Evolutionary conservation across 2,888 invertebrate species (phyloP).

Genomic region (Dinocampus coccinellae): DNA sequence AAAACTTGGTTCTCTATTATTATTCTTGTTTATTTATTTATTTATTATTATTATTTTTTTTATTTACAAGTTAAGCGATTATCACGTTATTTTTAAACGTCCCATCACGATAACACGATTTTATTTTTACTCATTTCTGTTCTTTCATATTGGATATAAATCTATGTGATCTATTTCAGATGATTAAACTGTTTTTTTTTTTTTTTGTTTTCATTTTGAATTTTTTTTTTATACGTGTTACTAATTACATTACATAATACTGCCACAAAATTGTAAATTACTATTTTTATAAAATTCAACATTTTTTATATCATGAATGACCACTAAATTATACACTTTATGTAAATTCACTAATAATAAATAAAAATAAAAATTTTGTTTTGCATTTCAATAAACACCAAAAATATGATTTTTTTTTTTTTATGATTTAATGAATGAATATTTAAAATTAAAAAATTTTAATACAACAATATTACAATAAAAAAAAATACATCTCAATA

Average conservation of each 20-base stretch:
- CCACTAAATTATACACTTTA: constrained; percentile 36
- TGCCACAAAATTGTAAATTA: constrained; percentile 49
- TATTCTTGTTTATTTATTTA: too few species aligned
- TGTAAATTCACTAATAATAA: too few species aligned
- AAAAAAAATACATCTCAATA: too few species aligned
- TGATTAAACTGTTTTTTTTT: too few species aligned
- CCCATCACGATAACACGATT: constrained; percentile 11
- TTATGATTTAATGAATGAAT: too few species aligned
- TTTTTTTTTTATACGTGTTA: constrained; percentile 18
- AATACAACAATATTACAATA: too few species aligned
- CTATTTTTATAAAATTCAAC: constrained; percentile 44
- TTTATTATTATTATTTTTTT: background rate
- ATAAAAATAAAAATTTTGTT: too few species aligned
- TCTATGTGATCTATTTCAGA: constrained; percentile 27
- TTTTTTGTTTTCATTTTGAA: too few species aligned
- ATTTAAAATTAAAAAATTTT: too few species aligned
- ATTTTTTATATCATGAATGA: constrained; percentile 26
- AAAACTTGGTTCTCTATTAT: too few species aligned
- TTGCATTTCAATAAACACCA: too few species aligned
- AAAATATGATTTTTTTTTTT: too few species aligned
- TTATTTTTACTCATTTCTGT: background rate
- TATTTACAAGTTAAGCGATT: background rate
- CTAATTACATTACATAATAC: constrained; percentile 45
- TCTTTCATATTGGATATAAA: constrained; percentile 27
- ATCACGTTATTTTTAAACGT: constrained; percentile 8